Evolutionary conservation across 2,888 invertebrate genomes (phyloP), one percentile per base, ranked within the genome.

Genomic region (Pseudococcus jackbeardsleyi): DNA sequence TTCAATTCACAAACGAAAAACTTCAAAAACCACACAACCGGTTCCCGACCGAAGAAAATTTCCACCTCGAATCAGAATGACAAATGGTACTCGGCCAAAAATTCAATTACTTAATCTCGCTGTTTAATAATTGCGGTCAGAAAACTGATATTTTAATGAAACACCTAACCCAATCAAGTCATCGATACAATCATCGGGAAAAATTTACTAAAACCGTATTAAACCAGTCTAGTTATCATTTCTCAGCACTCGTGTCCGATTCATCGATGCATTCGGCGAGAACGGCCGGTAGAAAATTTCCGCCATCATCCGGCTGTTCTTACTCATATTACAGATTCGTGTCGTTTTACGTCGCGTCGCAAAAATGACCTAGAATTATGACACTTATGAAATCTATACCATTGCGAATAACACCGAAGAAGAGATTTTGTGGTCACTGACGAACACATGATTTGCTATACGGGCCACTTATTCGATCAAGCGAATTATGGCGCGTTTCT

Each of bases 381-480:
- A 77, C 77, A 39, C 5, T 77, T 42, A 42, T 77, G 39, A 77
- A 77, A 77, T 77, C 54, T 54, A 54, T 54, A 54, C 54, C 54
- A 54, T 54, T 54, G 54, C 54, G n/a, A 33, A 68, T 42, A 42
- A 77, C 77, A n/a, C 26, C 77, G 26, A 77, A 77, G 26, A 77
- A 77, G 33, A 15, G 42, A 77, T 77, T 77, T 42, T 54, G 77
- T 77, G 77, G 77, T 77, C 77, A 77, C 42, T 42, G 33, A 17
- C 39, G 39, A 77, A 77, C 77, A 77, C 77, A 42, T 39, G 77
- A 39, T 77, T 77, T 26, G 39, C 39, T 77, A 77, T 77, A 22
- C 77, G 77, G 77, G 15, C 77, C 77, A 77, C 77, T 77, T 77
- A 77, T 77, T 26, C 77, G 77, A 77, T 77, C 42, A 77, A 77